Evolutionary conservation across 2,888 invertebrate genomes (phyloP).

Genomic region (Colostygia pectinataria): DNA sequence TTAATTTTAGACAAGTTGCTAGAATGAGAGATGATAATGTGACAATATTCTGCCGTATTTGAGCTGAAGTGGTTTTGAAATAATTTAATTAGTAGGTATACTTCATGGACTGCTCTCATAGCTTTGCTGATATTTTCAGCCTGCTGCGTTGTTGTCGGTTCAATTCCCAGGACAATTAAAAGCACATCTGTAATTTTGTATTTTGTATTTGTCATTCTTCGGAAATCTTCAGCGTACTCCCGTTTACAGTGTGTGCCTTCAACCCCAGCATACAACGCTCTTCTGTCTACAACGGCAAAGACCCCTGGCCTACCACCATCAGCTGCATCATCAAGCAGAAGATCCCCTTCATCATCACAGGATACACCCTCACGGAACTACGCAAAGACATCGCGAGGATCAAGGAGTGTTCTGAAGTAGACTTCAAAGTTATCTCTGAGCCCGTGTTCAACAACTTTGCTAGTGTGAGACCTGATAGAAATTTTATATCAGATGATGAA

Average conservation of each 20-base stretch:
- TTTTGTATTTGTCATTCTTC: too few relatives aligned
- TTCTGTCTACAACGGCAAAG: slow-evolving; percentile 84
- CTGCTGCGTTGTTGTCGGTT: too few relatives aligned
- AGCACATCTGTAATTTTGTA: too few relatives aligned
- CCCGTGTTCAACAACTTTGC: slow-evolving; percentile 85
- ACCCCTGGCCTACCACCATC: slow-evolving; percentile 87
- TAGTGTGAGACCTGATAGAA: slow-evolving; percentile 87
- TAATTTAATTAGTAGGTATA: too few relatives aligned
- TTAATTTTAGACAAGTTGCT: too few relatives aligned
- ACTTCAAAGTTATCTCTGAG: slow-evolving; percentile 76
- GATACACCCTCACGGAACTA: slow-evolving; percentile 86
- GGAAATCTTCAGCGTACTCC: neutral
- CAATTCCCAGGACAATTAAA: too few relatives aligned
- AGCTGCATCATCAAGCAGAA: slow-evolving; percentile 78
- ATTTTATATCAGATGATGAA: slow-evolving; percentile 88
- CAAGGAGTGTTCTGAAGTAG: slow-evolving; percentile 69
- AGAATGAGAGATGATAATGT: too few relatives aligned
- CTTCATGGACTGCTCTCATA: too few relatives aligned
- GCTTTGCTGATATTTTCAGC: too few relatives aligned
- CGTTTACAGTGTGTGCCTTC: slow-evolving; percentile 85
- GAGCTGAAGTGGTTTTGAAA: too few relatives aligned
- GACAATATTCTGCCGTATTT: too few relatives aligned
- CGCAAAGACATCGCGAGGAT: slow-evolving; percentile 84
- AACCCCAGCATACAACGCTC: slow-evolving; percentile 88
- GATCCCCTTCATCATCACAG: slow-evolving; percentile 85